Percentiles rank a stretch among this genome's conserved stretches.
Conservation (phyloP, 2,888 invertebrate species). For the Hirtodrosophila histrioides region DNA sequence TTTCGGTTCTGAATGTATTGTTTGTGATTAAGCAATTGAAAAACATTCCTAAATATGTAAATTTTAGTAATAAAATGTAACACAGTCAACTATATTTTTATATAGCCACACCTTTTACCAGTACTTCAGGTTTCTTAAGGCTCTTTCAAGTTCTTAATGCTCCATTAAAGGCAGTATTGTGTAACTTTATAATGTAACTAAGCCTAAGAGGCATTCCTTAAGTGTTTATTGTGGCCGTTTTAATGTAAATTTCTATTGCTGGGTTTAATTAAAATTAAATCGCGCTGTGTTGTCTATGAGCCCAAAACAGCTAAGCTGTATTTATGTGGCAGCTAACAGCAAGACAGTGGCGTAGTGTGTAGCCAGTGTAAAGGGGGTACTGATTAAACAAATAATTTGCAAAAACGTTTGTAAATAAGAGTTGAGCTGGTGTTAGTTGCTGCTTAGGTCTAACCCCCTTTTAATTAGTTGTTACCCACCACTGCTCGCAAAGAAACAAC, state of each 20-base stretch:
- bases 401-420: no score
- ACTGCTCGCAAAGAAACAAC: slow-evolving; percentile 27
- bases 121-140: slow-evolving; percentile 14
- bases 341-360: slow-evolving; percentile 23
- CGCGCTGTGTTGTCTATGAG: slow-evolving; percentile 37
- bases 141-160: background rate
- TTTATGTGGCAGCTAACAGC: slow-evolving; percentile 37
- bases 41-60: no score
- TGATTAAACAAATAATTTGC: background rate
- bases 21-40: no score
- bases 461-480: background rate
- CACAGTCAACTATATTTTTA: no score
- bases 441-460: background rate
- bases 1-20: no score
- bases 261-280: slow-evolving; percentile 60
- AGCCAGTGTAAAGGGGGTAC: background rate
- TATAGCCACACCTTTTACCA: slow-evolving; percentile 11
- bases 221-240: slow-evolving; percentile 45
- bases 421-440: no score
- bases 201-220: slow-evolving; percentile 12
- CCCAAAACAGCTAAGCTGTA: slow-evolving; percentile 31
- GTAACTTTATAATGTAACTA: slow-evolving; percentile 16
- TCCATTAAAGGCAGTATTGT: background rate
- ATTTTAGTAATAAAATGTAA: no score
- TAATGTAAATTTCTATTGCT: slow-evolving; percentile 52